Evolutionary conservation across 2,113 vertebrate species (phyloP), one percentile per base, ranked within the genome.

Genomic region (Plectropomus leopardus): DNA sequence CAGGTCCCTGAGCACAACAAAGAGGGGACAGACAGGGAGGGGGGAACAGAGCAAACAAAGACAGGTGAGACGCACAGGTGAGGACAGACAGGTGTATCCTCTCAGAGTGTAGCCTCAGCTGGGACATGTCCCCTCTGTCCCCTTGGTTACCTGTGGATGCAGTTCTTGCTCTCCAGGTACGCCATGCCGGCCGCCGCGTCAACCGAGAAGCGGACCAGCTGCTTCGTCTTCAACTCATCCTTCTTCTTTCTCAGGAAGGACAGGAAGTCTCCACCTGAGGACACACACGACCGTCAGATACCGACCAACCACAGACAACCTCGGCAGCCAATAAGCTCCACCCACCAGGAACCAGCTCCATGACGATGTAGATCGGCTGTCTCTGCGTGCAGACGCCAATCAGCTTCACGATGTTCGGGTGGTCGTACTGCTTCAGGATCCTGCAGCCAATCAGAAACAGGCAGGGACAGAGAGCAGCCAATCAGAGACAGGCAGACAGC

Each of bases 341-440:
- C 90, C 65, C 95, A 99, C 98, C 98, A 94, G 97, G 93, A 86
- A 99, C 96, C 66, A 99, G 96, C 82, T 99, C 98, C 98, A 99
- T 99, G 88, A 99, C 97, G 57, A 99, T 99, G 92, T 99, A 99
- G 92, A 99, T 99, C 10, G 98, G 98, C 45, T 99, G 98, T 54
- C 98, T 93, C 90, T 99, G 98, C 21, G 98, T 99, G 86, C 98
- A 99, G 70, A 99, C 97, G 47, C 98, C 98, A 86, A 99, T 99
- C 87, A 99, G 95, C 86, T 99, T 99, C 87, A 99, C 98, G 79
- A 99, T 99, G 94, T 99, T 99, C 17, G 97, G 96, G 90, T 99
- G 98, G 89, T 99, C 98, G 24, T 99, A 99, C 61, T 99, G 98
- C 88, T 99, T 99, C 72, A 99, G 96, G 94, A 99, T 99, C 95